phyloP scores from a whole-genome alignment of 2,113 vertebrate genomes.

The Perca flavescens region DNA sequence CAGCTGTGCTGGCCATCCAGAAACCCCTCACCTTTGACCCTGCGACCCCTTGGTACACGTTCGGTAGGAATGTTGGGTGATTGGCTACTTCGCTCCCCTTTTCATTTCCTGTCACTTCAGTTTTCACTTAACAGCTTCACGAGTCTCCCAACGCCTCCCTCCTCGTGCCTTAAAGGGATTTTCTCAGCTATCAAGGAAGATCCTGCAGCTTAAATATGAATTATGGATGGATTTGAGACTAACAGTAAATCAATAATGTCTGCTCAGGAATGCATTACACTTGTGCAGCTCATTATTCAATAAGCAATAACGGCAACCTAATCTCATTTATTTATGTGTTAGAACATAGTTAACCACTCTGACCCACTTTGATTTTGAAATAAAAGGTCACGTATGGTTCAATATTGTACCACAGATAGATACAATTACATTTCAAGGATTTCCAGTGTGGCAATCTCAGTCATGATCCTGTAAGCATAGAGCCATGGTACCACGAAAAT shows the following conservation, averaged over 20 bases:
- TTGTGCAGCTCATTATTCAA: constrained; percentile 66
- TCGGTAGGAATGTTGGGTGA: constrained; percentile 77
- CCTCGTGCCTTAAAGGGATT: constrained; percentile 61
- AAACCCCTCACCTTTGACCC: constrained; percentile 77
- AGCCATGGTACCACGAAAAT: constrained; percentile 5
- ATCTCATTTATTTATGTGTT: constrained; percentile 61
- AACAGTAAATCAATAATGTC: constrained; percentile 77
- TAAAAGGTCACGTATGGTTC: constrained; percentile 58
- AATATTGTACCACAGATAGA: constrained; percentile 34
- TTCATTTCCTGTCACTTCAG: constrained; percentile 82
- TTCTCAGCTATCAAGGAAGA: constrained; percentile 66
- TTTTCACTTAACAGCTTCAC: constrained; percentile 58
- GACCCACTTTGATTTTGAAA: constrained; percentile 61
- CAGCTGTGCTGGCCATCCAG: constrained; percentile 81
- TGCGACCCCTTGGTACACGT: constrained; percentile 71
- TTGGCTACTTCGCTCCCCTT: constrained; percentile 78
- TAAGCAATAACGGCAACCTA: constrained; percentile 57
- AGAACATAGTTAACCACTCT: constrained; percentile 60
- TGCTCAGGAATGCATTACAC: constrained; percentile 65
- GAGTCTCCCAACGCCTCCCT: constrained; percentile 49
- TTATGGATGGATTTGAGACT: constrained; percentile 73
- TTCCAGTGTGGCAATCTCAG: constrained; percentile 20
- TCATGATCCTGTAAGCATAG: constrained; percentile 36
- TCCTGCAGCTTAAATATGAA: constrained; percentile 73
- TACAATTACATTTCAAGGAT: constrained; percentile 33